Conservation (phyloP, 2,888 invertebrate species). For the Boloria euphrosyne region DNA sequence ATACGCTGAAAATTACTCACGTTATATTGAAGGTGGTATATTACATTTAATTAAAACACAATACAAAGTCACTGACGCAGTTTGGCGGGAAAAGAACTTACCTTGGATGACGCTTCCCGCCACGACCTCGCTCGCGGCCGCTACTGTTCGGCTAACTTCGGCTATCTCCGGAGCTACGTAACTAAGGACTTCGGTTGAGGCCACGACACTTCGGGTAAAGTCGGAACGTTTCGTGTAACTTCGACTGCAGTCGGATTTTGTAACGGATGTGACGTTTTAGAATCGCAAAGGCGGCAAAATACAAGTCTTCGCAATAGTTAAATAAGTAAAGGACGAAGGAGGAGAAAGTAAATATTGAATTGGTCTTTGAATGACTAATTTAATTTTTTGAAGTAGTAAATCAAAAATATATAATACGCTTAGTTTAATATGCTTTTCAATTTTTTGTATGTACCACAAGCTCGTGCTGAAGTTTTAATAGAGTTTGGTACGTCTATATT, state of each 20-base stretch:
- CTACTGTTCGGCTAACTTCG: slow-evolving; percentile 56
- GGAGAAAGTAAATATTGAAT: no score
- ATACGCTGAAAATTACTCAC: not conserved
- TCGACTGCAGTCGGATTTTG: slow-evolving; percentile 21
- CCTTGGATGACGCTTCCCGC: slow-evolving; percentile 78
- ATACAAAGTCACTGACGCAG: slow-evolving; percentile 65
- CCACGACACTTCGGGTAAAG: slow-evolving; percentile 10
- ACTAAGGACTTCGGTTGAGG: slow-evolving; percentile 15
- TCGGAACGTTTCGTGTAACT: slow-evolving; percentile 13
- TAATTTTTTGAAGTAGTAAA: no score
- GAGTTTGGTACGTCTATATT: no score
- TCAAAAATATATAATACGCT: no score
- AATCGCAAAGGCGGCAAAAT: not conserved
- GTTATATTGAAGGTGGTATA: slow-evolving; percentile 32
- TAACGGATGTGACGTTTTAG: not conserved
- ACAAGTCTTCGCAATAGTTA: no score
- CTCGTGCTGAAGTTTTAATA: no score
- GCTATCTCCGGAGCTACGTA: slow-evolving; percentile 33
- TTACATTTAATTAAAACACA: slow-evolving; percentile 52
- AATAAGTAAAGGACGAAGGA: no score
- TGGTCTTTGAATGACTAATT: no score
- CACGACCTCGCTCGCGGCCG: slow-evolving; percentile 76
- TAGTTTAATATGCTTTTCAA: no score
- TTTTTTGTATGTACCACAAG: no score
- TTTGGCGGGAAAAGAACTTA: slow-evolving; percentile 75